Evolutionary conservation across 2,797 vertebrate genomes (phyloP).

Genomic region (Myiotriccus ornatus): DNA sequence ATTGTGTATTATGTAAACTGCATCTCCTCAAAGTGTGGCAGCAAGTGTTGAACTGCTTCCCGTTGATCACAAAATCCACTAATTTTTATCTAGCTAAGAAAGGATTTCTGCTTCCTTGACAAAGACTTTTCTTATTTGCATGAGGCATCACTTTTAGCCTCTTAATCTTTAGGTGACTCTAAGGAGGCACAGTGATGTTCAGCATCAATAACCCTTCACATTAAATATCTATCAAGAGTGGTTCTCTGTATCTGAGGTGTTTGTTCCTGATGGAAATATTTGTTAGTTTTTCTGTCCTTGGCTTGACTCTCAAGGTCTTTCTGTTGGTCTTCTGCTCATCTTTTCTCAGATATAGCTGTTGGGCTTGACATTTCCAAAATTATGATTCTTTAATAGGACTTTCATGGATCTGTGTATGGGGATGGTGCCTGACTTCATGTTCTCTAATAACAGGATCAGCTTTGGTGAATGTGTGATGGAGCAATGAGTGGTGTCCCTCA

Average conservation of each 20-base stretch:
- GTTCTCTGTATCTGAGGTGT: not conserved
- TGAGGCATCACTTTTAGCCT: not conserved
- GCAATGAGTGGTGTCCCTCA: not conserved
- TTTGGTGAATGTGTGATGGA: not conserved
- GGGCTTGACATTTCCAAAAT: not conserved
- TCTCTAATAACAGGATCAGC: not conserved
- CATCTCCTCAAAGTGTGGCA: not conserved
- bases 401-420: not conserved
- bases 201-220: not conserved
- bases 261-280: not conserved
- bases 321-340: not conserved
- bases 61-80: not conserved
- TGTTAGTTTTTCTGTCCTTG: not conserved
- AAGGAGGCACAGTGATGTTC: slow-evolving; percentile 8
- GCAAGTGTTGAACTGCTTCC: not conserved
- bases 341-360: not conserved
- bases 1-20: not conserved
- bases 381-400: not conserved
- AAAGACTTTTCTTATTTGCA: not conserved
- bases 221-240: not conserved
- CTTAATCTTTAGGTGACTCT: slow-evolving; percentile 28
- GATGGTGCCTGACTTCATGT: not conserved
- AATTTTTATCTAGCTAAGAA: not conserved
- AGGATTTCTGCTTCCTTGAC: not conserved
- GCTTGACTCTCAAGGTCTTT: not conserved